Base-by-base conservation (phyloP, 2,797 vertebrate genomes). In the Clarias platycephalus region DNA sequence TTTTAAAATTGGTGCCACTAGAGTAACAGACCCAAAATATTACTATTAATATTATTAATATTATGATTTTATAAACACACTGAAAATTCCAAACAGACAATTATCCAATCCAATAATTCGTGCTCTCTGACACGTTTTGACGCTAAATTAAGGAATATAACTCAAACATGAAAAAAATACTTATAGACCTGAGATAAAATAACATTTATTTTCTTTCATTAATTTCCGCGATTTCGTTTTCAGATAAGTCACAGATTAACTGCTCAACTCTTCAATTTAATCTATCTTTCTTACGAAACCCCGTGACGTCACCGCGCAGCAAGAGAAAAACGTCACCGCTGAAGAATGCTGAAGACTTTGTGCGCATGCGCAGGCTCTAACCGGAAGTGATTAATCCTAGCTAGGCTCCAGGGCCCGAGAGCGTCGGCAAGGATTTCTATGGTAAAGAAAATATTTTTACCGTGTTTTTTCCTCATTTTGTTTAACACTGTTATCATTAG, bases 361-460 rank as follows among this genome's bases (percentile, higher is more conserved):
- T 40, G 81, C 57, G 70, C 81, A 63, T 67, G 81, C 76, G 0
- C 71, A 10, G 18, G 18, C 7, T 66, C 13, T 44, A 68, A 91
- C 91, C 94, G 93, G 93, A 94, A 95, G 93, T 93, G 90, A 5
- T 90, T 91, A 78, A 92, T 87, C 85, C 40, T 66, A 70, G 91
- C 90, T 92, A 81, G 81, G 87, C 91, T 93, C 88, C 91, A 93
- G 67, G 86, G 90, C 90, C 90, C 85, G 91, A 93, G 92, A 91
- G 88, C 88, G 92, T 89, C 91, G 86, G 83, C 83, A 80, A 62
- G 81, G 91, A 94, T 87, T 95, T 96, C 95, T 96, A 96, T 96
- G 95, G 95, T 96, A 93, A 93, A n/a, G n/a, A 86, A 92, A 8
- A 20, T 0, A 7, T 0, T 40, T 40, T 12, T 10, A 0, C 24